Evolutionary conservation across 2,888 invertebrate species (phyloP).

Genomic region (Dorcus parallelipipedus): DNA sequence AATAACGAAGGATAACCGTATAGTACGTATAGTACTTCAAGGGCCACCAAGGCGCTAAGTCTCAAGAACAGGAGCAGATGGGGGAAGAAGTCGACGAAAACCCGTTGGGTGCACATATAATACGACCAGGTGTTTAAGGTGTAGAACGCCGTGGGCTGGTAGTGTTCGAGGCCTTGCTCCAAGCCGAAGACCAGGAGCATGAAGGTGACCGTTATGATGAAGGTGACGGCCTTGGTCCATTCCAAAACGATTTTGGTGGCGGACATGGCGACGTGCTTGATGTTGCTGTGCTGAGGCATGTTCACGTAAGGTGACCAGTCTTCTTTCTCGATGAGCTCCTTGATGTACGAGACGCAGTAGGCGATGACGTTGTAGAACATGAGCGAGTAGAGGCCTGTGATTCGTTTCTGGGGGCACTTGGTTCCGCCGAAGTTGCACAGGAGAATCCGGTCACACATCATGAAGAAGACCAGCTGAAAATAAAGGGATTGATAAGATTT

Average conservation of each 20-base stretch:
- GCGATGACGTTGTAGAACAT: conserved; percentile 81
- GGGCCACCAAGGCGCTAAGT: conserved; percentile 63
- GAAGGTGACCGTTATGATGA: conserved; percentile 73
- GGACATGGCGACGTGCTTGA: conserved; percentile 77
- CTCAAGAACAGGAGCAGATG: conserved; percentile 57
- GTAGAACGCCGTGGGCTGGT: conserved; percentile 66
- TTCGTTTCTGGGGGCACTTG: conserved; percentile 47
- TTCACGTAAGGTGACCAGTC: conserved; percentile 76
- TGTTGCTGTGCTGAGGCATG: conserved; percentile 65
- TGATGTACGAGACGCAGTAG: conserved; percentile 72
- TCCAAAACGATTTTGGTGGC: conserved; percentile 77
- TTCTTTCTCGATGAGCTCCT: conserved; percentile 69
- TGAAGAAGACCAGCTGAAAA: conserved; percentile 67
- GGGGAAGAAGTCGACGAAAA: conserved; percentile 66
- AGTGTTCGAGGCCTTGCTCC: conserved; percentile 72
- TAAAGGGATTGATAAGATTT: not conserved
- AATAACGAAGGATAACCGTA: conserved; percentile 60
- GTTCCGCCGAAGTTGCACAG: conserved; percentile 49
- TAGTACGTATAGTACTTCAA: conserved; percentile 68
- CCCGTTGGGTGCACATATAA: conserved; percentile 69
- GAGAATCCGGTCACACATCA: conserved; percentile 67
- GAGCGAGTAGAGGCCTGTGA: conserved; percentile 71
- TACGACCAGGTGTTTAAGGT: conserved; percentile 65
- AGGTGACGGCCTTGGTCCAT: conserved; percentile 79
- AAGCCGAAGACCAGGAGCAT: conserved; percentile 71